These are phyloP conservation scores for Alauda arvensis DNA, from an alignment of 2,797 vertebrate species.

Conservation along the genomic window DNA sequence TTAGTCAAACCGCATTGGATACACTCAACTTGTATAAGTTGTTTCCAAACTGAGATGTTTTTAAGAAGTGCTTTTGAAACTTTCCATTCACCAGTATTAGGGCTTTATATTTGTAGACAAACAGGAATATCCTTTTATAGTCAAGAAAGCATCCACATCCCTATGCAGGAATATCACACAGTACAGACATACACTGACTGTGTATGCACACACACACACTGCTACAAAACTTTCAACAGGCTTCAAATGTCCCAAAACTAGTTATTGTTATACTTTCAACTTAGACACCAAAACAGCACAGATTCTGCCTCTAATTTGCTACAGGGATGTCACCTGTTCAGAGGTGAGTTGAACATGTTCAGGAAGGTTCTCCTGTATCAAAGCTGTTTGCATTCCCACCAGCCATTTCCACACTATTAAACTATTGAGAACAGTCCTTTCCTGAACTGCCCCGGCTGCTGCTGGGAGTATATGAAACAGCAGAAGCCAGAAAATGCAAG, in stretches of 20 bases:
- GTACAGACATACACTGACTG: accelerated
- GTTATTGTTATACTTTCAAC: neutral
- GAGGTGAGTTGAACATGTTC: neutral
- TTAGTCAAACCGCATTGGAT: neutral
- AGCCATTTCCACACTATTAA: neutral
- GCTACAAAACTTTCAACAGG: neutral
- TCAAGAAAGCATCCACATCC: neutral
- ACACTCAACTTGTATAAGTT: neutral
- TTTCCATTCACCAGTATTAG: slow-evolving; percentile 20
- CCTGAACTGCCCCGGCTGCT: neutral
- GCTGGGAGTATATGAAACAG: neutral
- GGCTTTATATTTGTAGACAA: neutral
- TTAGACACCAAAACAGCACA: neutral
- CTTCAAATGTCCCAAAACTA: neutral
- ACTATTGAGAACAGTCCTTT: neutral
- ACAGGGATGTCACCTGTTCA: neutral
- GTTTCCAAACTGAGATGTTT: neutral
- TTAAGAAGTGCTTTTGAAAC: neutral
- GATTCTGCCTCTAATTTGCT: neutral
- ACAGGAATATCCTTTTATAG: neutral
- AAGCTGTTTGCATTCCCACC: neutral
- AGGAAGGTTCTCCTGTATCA: neutral
- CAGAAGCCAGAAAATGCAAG: neutral
- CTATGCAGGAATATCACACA: neutral
- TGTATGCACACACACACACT: neutral